Evolutionary conservation across 1,140 invertebrate genomes (phyloP), one percentile per base, ranked within the genome.

Genomic region (Dolichoris vasculosae): DNA sequence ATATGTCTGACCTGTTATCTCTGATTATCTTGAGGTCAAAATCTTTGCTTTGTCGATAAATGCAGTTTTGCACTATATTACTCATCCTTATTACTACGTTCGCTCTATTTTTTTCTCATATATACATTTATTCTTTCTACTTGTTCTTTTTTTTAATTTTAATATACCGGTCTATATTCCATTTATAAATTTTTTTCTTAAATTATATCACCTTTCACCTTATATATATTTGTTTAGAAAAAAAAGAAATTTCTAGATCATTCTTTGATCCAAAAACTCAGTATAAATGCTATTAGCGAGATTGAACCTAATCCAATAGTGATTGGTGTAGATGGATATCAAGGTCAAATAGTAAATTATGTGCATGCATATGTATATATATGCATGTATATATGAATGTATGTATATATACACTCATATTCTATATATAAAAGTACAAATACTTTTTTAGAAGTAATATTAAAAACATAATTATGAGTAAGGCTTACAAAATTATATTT

Each of bases 151-250:
- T 7, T 51, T 17, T 43, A 26, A 48, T 67, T 26, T 69, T 71
- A 23, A 26, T 51, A 17, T 43, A 43, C 59, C 48, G 85, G 87
- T 89, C 87, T 67, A 87, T 83, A 85, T 80, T 64, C 80, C 38
- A 30, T 73, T 85, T 71, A 86, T 85, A 83, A 87, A 89, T 89
- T 83, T 76, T 80, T 59, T 75, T 64, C 82, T 48, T 89, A 88
- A 89, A 88, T 88, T 89, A 88, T 82, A 67, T 79, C 82, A 7
- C 59, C 67, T 87, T 89, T 88, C 88, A 89, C 89, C 85, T 82
- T 77, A 86, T 15, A n/a, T 38, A 11, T 40, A 38, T 3, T 23
- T 8, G 38, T 38, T 40, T 4, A 40, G 3, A 38, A 20, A 35
- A 69, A 9, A 63, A n/a, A 43, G 11, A 26, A 26, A 48, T 30